These are phyloP conservation scores for Phaethon lepturus DNA, from an alignment of 2,113 vertebrate species.

Conservation along the genomic window DNA sequence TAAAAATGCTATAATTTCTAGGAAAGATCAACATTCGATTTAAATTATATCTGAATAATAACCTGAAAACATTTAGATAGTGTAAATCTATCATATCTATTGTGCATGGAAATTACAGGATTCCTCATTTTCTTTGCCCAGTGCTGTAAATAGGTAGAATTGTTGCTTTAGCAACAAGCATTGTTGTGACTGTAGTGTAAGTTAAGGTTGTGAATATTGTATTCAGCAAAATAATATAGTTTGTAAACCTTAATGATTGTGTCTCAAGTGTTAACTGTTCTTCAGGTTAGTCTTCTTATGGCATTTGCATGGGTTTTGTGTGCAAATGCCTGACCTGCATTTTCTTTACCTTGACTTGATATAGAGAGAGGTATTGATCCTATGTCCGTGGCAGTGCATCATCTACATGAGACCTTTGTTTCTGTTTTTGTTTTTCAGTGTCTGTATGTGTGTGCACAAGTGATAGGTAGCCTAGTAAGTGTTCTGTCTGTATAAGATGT, in stretches of 20 bases:
- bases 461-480: background rate
- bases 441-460: background rate
- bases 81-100: background rate
- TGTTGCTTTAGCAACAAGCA: constrained; percentile 48
- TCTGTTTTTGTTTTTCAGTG: background rate
- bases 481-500: background rate
- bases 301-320: background rate
- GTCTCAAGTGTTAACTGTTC: background rate
- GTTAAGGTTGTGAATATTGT: constrained; percentile 7
- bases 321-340: background rate
- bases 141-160: background rate
- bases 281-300: background rate
- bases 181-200: constrained; percentile 33
- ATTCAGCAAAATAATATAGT: background rate
- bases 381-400: fast-evolving
- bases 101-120: background rate
- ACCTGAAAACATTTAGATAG: background rate
- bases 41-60: background rate
- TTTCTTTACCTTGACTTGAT: background rate
- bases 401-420: background rate
- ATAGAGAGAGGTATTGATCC: background rate
- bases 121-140: background rate
- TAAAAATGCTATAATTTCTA: background rate
- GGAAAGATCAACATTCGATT: background rate
- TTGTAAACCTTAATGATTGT: background rate